A percentile compares a stretch with the other conserved stretches of the same genome.
Conservation (phyloP, 2,113 vertebrate genomes). For the Motacilla alba region DNA sequence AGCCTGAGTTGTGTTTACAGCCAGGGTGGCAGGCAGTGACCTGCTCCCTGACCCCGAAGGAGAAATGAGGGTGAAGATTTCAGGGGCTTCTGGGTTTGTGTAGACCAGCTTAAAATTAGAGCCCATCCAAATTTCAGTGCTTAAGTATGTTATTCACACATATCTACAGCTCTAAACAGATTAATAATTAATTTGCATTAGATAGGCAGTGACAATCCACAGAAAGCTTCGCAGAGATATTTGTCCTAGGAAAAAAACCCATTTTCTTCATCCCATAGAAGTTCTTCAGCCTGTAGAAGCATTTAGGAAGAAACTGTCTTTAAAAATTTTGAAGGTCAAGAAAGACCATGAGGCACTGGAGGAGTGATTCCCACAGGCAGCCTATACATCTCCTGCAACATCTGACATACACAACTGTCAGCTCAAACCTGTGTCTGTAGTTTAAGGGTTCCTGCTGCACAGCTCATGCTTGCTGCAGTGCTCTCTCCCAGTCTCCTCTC, state of each 20-base stretch:
- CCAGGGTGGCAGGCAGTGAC: not conserved
- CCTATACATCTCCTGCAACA: not conserved
- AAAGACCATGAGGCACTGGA: not conserved
- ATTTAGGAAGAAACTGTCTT: not conserved
- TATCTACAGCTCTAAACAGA: not conserved
- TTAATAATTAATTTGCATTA: not conserved
- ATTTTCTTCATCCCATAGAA: not conserved
- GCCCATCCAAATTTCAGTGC: not conserved
- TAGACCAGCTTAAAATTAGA: not conserved
- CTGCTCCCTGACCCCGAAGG: fast-evolving
- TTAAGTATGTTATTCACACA: not conserved
- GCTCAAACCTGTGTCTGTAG: not conserved
- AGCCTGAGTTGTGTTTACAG: not conserved
- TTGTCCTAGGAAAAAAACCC: not conserved
- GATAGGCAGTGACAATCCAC: not conserved
- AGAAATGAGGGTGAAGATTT: not conserved
- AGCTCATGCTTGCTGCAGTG: not conserved
- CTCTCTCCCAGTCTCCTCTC: not conserved
- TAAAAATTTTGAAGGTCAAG: not conserved
- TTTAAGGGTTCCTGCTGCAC: not conserved
- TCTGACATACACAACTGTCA: not conserved
- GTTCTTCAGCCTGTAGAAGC: not conserved
- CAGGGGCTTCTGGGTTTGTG: not conserved
- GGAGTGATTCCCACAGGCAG: not conserved
- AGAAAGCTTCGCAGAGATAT: not conserved